Evolutionary conservation across 1,140 invertebrate genomes (phyloP).

Genomic region (Heliconius melpomene): DNA sequence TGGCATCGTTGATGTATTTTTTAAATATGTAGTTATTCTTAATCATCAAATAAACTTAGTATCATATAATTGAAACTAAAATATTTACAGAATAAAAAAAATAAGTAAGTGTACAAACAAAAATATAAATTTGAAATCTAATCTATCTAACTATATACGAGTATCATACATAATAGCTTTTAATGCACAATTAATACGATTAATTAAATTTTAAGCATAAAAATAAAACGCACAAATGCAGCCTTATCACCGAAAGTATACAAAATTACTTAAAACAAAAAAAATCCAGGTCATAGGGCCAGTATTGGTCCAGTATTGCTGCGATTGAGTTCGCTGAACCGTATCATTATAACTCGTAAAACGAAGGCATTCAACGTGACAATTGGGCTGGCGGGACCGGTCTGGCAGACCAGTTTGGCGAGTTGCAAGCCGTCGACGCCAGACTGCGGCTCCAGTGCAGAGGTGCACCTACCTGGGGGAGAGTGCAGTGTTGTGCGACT

Average conservation of each 20-base stretch:
- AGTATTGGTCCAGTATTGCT: background rate
- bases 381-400: slow-evolving; percentile 40
- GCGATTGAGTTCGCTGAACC: background rate
- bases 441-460: background rate
- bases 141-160: too few relatives aligned
- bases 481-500: slow-evolving; percentile 26
- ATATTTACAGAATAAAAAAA: too few relatives aligned
- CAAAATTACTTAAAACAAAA: background rate
- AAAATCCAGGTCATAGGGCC: slow-evolving; percentile 12
- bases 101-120: too few relatives aligned
- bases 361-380: slow-evolving; percentile 5
- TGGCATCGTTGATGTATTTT: too few relatives aligned
- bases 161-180: too few relatives aligned
- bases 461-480: background rate
- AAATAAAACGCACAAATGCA: too few relatives aligned
- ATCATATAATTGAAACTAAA: too few relatives aligned
- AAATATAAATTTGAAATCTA: too few relatives aligned
- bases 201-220: too few relatives aligned
- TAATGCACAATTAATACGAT: too few relatives aligned
- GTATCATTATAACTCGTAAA: background rate
- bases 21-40: too few relatives aligned
- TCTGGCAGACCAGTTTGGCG: slow-evolving; percentile 35
- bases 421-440: slow-evolving; percentile 26
- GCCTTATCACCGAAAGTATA: background rate
- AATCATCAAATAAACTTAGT: too few relatives aligned